Evolutionary conservation across 2,888 invertebrate genomes (phyloP).

Genomic region (Rhorus exstirpatorius): DNA sequence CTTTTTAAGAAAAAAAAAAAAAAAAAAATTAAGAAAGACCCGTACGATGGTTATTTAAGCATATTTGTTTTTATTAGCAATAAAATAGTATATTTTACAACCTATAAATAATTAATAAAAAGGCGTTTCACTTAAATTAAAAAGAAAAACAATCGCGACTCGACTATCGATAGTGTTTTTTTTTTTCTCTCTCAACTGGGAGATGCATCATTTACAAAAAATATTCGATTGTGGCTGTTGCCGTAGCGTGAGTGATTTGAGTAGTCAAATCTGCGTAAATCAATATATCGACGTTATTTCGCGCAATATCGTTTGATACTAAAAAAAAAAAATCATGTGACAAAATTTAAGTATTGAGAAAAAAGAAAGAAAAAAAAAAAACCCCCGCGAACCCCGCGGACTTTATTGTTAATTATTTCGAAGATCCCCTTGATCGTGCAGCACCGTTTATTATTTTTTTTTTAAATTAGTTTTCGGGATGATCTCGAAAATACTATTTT

Average conservation of each 20-base stretch:
- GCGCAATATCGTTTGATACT: constrained; percentile 23
- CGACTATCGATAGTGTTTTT: constrained; percentile 39
- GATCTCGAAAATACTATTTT: constrained; percentile 34
- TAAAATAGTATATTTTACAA: constrained; percentile 84
- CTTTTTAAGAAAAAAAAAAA: constrained; percentile 7
- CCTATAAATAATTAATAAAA: constrained; percentile 84
- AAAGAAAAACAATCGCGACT: constrained; percentile 52
- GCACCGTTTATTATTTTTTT: constrained; percentile 42
- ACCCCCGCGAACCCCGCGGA: constrained; percentile 3
- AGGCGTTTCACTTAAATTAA: constrained; percentile 65
- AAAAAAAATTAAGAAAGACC: not conserved
- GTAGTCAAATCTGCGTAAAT: constrained; percentile 48
- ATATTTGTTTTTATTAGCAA: constrained; percentile 83
- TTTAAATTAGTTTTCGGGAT: not conserved
- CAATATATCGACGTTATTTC: constrained; percentile 12
- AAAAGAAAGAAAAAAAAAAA: not conserved
- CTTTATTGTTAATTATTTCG: not conserved
- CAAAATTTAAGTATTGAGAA: not conserved
- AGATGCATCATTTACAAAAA: constrained; percentile 44
- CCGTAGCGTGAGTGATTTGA: constrained; percentile 12
- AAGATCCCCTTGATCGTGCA: constrained; percentile 36
- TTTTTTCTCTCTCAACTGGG: constrained; percentile 39
- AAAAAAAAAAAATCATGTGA: constrained; percentile 20
- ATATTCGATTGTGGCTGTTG: constrained; percentile 32
- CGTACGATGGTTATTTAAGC: constrained; percentile 71